Conservation (phyloP, 2,888 invertebrate species). For the Athripsodes cinereus region DNA sequence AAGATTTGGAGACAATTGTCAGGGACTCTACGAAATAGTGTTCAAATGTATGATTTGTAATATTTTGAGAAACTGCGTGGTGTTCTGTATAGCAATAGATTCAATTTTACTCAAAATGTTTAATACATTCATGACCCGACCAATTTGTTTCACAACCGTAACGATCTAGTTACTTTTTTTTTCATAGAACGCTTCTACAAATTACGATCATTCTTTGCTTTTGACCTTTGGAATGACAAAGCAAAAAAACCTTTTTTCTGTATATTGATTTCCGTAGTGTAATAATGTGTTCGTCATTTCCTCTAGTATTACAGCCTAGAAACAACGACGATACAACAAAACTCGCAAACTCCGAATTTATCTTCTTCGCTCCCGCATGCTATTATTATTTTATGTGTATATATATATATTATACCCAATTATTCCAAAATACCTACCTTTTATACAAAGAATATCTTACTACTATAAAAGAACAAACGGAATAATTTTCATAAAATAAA, state of each 20-base stretch:
- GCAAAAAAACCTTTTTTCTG: neutral
- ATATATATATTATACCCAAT: no score
- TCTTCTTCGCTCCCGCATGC: no score
- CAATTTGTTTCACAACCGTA: neutral
- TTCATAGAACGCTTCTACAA: neutral
- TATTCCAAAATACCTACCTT: no score
- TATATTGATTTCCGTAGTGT: neutral
- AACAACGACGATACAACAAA: no score
- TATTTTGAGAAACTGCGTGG: neutral
- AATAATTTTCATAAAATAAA: no score
- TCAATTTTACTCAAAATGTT: neutral
- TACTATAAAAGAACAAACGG: no score
- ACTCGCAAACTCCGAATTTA: no score
- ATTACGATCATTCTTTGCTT: neutral
- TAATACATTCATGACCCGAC: neutral
- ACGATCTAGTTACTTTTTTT: neutral
- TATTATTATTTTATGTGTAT: no score
- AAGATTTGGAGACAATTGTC: no score
- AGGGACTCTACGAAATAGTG: no score
- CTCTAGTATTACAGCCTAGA: neutral
- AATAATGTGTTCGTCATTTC: neutral
- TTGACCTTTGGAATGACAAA: constrained; percentile 1
- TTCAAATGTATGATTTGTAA: no score
- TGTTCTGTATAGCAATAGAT: neutral
- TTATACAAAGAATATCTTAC: no score